Percentiles rank a stretch among this genome's conserved stretches.
These are phyloP conservation scores for Ecdyonurus torrentis DNA, from an alignment of 2,888 invertebrate genomes.

Conservation along the genomic window DNA sequence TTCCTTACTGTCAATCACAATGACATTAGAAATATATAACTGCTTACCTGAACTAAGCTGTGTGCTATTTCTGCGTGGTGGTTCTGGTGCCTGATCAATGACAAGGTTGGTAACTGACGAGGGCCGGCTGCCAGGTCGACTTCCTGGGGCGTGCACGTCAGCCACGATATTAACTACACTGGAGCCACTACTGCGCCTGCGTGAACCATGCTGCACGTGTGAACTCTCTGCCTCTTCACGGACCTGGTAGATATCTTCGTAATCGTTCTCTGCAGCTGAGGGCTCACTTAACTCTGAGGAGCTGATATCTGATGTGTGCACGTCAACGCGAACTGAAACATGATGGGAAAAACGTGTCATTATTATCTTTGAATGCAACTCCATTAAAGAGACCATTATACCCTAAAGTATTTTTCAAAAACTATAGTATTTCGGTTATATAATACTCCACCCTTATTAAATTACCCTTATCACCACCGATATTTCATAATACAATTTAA, in stretches of 20 bases:
- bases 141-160: not conserved
- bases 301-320: conserved; percentile 23
- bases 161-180: not conserved
- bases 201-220: not conserved
- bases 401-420: no score
- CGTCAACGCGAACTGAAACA: conserved; percentile 1
- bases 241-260: conserved; percentile 65
- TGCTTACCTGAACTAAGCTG: not conserved
- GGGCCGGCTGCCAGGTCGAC: conserved; percentile 15
- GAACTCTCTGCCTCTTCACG: conserved; percentile 33
- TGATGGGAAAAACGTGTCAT: no score
- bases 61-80: conserved; percentile 15
- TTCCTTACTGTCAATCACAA: no score
- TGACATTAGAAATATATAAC: no score
- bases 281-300: conserved; percentile 31
- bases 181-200: conserved; percentile 29
- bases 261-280: conserved; percentile 43
- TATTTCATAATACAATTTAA: no score
- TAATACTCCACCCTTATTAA: no score
- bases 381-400: no score
- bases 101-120: conserved; percentile 16
- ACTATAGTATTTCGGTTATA: no score
- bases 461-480: no score
- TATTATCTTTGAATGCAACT: no score
- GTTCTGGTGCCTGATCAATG: conserved; percentile 18